These are phyloP conservation scores for Norana najaformis DNA, from an alignment of 2,888 invertebrate species.

Conservation along the genomic window DNA sequence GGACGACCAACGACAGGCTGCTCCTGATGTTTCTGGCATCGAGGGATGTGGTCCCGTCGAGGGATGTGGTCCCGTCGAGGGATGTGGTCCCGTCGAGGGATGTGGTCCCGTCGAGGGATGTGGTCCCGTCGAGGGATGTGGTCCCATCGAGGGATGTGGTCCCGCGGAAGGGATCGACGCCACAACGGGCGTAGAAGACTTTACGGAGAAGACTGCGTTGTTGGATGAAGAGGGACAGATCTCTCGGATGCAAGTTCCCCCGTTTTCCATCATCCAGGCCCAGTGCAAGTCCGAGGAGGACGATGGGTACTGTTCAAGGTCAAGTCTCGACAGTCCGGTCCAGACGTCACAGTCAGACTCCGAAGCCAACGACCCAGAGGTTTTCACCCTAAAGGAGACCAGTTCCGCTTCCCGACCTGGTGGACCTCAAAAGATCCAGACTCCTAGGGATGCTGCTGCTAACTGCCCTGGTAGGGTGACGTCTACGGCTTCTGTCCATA, in stretches of 20 bases:
- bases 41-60: too few relatives aligned
- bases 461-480: neutral
- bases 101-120: neutral
- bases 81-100: neutral
- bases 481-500: neutral
- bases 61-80: neutral
- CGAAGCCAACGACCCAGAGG: conserved; percentile 34
- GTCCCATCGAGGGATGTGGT: neutral
- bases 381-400: neutral
- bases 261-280: neutral
- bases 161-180: neutral
- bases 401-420: neutral
- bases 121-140: neutral
- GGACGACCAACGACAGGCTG: neutral
- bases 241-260: neutral
- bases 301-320: conserved; percentile 47
- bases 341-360: conserved; percentile 38
- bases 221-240: neutral
- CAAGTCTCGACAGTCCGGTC: conserved; percentile 45
- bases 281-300: conserved; percentile 42
- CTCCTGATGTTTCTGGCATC: neutral
- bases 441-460: neutral
- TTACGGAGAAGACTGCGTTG: neutral
- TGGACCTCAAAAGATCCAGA: neutral
- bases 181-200: neutral